Base-by-base conservation (phyloP, 2,888 invertebrate genomes). In the Ochropleura leucogaster region DNA sequence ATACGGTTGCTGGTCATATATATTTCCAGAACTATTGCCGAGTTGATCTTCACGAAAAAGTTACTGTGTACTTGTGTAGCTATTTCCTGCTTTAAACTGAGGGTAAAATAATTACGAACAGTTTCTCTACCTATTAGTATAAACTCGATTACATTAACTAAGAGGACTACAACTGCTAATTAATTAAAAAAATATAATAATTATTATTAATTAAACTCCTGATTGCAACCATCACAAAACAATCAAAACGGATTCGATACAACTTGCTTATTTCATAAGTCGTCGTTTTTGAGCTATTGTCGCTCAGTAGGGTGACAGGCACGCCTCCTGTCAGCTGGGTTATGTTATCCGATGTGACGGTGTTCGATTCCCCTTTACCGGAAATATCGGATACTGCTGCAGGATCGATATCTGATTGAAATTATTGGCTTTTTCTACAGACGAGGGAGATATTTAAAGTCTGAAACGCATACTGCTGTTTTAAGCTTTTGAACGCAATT, bases 311-410 rank as follows among this genome's bases (percentile, higher is more conserved):
- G 42, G 30, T 20, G 69, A 7, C 46, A 57, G 74, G 16, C 69
- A 79, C 79, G 79, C 74, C 74, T 20, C 62, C 62, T 53, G 79
- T 60, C 73, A 20, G 1, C 5, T 2, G 12, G 12, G 44, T 40
- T 55, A n/a, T 8, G 53, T 49, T n/a, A 18, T 12, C 40, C 47
- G 30, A 16, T 8, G 16, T 18, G 49, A 44, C 12, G 8, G 51
- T 20, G 20, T 40, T 51, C 47, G 10, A n/a, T 18, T 42, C 63
- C 72, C 73, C 49, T 60, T 44, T 3, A 47, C 18, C 12, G 7
- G 9, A 0, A 67, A 40, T 63, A n/a, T 57, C 8, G 18, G n/a
- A 46, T 53, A 44, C 44, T 44, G n/a, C n/a, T 44, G 12, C 44
- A 44, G 3, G n/a, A 44, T 1, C 16, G 5, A 16, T 44, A 42